These are phyloP conservation scores for Archips xylosteana DNA, from an alignment of 2,888 invertebrate genomes.

Conservation along the genomic window DNA sequence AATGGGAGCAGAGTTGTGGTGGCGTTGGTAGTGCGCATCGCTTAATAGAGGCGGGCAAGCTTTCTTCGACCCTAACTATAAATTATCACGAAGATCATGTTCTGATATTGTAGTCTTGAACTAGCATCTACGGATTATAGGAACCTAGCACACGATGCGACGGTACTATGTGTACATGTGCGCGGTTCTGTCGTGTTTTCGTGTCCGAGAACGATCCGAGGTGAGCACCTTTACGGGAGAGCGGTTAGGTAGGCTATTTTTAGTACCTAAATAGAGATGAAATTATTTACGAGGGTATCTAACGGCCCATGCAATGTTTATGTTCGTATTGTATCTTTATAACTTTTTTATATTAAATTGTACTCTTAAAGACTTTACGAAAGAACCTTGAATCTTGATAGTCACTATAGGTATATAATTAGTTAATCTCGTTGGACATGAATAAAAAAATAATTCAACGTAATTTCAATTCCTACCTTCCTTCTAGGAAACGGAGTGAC, in stretches of 20 bases:
- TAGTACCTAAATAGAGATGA: conserved; percentile 31
- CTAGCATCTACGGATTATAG: conserved; percentile 68
- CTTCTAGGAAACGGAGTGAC: conserved; percentile 39
- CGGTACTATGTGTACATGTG: conserved; percentile 16
- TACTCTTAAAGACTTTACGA: not conserved
- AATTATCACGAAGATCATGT: conserved; percentile 82
- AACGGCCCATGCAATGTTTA: not conserved
- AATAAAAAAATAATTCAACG: conserved; percentile 12
- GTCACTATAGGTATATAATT: not conserved
- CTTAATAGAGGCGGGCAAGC: conserved; percentile 68
- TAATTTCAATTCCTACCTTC: conserved; percentile 24
- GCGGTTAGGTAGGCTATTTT: conserved; percentile 30
- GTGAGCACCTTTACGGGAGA: conserved; percentile 39
- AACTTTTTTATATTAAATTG: too few species aligned
- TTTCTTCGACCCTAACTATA: conserved; percentile 74
- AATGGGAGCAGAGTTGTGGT: conserved; percentile 50
- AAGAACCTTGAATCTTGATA: not conserved
- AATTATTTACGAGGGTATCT: not conserved
- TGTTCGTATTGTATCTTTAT: too few species aligned
- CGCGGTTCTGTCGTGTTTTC: conserved; percentile 36
- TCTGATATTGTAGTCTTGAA: conserved; percentile 69
- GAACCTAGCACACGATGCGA: conserved; percentile 55
- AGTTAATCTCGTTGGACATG: not conserved
- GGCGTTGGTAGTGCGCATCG: conserved; percentile 58
- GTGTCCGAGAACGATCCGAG: conserved; percentile 35